Conservation (phyloP, 2,797 vertebrate genomes). For the Mormyrus hasselquistii region DNA sequence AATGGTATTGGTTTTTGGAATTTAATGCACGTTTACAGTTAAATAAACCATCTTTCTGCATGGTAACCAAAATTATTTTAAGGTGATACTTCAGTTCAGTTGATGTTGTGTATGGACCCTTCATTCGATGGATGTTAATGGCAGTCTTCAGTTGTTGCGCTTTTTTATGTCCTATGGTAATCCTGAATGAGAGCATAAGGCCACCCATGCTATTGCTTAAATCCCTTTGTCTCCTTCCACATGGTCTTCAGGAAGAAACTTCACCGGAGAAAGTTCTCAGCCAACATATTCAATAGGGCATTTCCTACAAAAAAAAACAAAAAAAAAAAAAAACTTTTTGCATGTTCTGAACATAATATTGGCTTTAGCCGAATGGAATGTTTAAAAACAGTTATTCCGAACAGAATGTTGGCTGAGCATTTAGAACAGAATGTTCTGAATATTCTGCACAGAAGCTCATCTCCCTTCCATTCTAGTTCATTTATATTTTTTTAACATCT, state of each 20-base stretch:
- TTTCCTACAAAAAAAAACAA: not conserved
- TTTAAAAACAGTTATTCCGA: not conserved
- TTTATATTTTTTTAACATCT: not conserved
- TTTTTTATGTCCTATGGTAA: constrained; percentile 13
- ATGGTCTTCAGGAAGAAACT: not conserved
- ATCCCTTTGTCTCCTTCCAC: not conserved
- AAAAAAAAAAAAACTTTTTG: not conserved
- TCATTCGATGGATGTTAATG: constrained; percentile 43
- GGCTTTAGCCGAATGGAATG: not conserved
- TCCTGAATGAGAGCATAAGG: constrained; percentile 11
- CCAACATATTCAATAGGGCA: not conserved
- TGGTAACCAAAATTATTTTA: constrained; percentile 56
- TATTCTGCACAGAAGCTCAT: not conserved
- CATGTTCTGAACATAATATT: not conserved
- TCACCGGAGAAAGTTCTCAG: not conserved
- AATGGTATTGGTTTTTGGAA: constrained; percentile 15
- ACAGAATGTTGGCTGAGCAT: not conserved
- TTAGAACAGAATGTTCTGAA: not conserved
- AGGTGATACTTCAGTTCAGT: constrained; percentile 33
- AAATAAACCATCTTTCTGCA: constrained; percentile 65
- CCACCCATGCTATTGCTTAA: not conserved
- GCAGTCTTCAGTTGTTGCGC: constrained; percentile 43
- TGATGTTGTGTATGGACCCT: constrained; percentile 16
- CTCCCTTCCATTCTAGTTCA: not conserved
- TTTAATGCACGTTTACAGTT: constrained; percentile 57